Percentiles rank a stretch among this genome's conserved stretches.
These are phyloP conservation scores for Caenorhabditis imperialis DNA, from an alignment of 2,888 invertebrate species.

Conservation along the genomic window DNA sequence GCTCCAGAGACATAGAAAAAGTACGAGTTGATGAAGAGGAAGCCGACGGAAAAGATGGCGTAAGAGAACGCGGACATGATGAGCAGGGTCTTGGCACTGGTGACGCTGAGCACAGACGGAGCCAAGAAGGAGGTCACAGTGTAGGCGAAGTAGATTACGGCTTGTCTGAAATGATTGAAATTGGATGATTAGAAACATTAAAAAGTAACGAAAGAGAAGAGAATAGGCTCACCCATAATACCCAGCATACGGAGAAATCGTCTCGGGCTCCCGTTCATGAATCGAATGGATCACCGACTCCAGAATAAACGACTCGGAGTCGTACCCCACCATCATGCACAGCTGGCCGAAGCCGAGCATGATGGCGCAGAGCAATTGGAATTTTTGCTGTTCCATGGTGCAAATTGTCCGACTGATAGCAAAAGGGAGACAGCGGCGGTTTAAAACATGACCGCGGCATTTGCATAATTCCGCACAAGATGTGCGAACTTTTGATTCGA, in stretches of 20 bases:
- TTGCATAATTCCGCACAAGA: no score
- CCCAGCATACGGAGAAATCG: constrained; percentile 59
- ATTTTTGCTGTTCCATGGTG: background rate
- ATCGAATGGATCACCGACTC: constrained; percentile 68
- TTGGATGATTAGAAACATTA: background rate
- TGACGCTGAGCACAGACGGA: constrained; percentile 49
- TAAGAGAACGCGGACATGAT: constrained; percentile 45
- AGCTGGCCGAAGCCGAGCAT: constrained; percentile 63
- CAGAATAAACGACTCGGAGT: constrained; percentile 59
- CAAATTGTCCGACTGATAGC: no score
- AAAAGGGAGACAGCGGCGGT: no score
- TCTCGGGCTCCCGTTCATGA: constrained; percentile 56
- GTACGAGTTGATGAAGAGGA: constrained; percentile 58
- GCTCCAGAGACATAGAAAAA: constrained; percentile 56
- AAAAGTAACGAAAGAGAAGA: background rate
- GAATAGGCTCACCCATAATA: constrained; percentile 62
- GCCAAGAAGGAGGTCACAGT: constrained; percentile 51
- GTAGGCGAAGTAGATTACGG: constrained; percentile 47
- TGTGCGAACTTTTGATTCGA: no score
- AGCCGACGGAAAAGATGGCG: constrained; percentile 51
- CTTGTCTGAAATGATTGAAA: constrained; percentile 49
- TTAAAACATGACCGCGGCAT: no score
- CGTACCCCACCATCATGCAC: constrained; percentile 59
- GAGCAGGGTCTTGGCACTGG: constrained; percentile 45
- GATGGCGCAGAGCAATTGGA: constrained; percentile 56